A percentile compares a stretch with the other conserved stretches of the same genome.
These are phyloP conservation scores for Myotis findleyi DNA, from an alignment of 2,797 vertebrate species.

Conservation along the genomic window DNA sequence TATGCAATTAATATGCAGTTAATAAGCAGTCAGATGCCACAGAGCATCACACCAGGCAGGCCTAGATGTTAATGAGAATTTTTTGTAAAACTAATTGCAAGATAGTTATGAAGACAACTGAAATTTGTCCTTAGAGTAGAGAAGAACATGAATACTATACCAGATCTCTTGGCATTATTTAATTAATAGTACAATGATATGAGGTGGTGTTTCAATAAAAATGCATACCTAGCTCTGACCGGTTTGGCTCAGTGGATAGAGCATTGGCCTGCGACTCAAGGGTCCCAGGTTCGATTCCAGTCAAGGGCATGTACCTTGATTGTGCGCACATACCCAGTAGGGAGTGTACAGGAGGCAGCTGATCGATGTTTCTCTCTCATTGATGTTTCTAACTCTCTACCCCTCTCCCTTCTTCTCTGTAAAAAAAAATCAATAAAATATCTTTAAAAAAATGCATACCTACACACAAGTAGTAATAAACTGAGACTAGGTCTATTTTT, in stretches of 20 bases:
- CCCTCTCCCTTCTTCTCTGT: too few species aligned
- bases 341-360: too few species aligned
- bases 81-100: neutral
- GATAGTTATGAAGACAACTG: neutral
- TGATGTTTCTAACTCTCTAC: too few species aligned
- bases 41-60: neutral
- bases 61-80: neutral
- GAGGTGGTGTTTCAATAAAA: neutral
- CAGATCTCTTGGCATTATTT: neutral
- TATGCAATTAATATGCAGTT: neutral
- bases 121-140: neutral
- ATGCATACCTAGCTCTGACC: neutral
- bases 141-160: neutral
- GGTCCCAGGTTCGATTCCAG: too few species aligned
- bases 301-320: too few species aligned
- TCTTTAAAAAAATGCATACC: neutral
- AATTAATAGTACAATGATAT: neutral
- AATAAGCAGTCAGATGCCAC: neutral
- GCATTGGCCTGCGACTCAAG: too few species aligned
- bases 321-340: too few species aligned
- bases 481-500: neutral
- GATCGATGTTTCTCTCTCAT: too few species aligned
- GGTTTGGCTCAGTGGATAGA: too few species aligned
- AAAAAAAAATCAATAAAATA: too few species aligned
- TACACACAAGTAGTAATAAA: neutral